Percentiles rank a stretch among this genome's conserved stretches.
Conservation (phyloP, 2,888 invertebrate species). For the Sthenelais limicola region DNA sequence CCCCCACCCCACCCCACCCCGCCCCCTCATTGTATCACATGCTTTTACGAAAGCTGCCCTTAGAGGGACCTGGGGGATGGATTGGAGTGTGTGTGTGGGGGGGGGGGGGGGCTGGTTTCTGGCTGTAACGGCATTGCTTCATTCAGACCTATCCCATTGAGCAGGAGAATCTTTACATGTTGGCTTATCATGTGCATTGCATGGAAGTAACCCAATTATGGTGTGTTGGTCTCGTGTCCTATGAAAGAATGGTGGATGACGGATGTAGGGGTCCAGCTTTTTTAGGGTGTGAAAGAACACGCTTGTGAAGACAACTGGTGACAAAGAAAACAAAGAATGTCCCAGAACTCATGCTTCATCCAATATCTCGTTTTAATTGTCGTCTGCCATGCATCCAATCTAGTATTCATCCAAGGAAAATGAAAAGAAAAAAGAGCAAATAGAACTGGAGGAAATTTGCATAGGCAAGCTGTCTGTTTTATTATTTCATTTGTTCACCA, state of each 20-base stretch:
- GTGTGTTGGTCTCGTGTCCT: neutral
- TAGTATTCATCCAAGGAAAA: slow-evolving; percentile 37
- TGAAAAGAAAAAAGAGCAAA: slow-evolving; percentile 26
- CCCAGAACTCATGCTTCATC: slow-evolving; percentile 10
- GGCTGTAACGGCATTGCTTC: neutral
- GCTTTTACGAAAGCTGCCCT: too few relatives aligned
- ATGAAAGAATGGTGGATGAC: neutral
- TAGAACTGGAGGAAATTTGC: slow-evolving; percentile 37
- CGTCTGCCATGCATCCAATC: slow-evolving; percentile 37
- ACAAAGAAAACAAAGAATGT: slow-evolving; percentile 36
- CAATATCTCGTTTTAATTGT: slow-evolving; percentile 35
- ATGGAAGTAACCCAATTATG: slow-evolving; percentile 35
- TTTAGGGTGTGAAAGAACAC: slow-evolving; percentile 1
- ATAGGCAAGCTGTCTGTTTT: slow-evolving; percentile 28
- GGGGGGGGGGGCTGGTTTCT: too few relatives aligned
- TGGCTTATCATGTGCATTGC: slow-evolving; percentile 26
- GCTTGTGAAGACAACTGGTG: slow-evolving; percentile 8
- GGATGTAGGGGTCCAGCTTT: neutral
- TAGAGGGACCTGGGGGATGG: too few relatives aligned
- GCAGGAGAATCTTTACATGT: neutral
- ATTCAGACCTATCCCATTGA: neutral
- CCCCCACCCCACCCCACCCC: too few relatives aligned
- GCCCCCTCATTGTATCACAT: too few relatives aligned
- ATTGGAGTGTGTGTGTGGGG: too few relatives aligned
- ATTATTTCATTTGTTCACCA: slow-evolving; percentile 33